Percentiles rank a stretch among this genome's conserved stretches.
phyloP scores from a whole-genome alignment of 2,113 vertebrate species.

The Crotophaga sulcirostris region DNA sequence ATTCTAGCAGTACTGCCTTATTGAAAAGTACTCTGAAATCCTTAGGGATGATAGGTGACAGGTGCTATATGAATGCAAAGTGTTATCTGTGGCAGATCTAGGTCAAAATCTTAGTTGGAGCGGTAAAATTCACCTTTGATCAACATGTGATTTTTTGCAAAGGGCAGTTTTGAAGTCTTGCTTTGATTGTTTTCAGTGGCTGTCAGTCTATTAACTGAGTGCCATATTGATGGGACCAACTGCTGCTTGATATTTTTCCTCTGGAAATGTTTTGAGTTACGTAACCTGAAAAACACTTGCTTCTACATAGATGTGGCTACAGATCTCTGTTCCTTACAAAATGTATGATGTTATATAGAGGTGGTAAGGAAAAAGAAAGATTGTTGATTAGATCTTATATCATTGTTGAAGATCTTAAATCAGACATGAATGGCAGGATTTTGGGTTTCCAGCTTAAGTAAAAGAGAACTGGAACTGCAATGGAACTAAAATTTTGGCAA shows the following conservation, averaged over 20 bases:
- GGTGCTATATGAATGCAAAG: not conserved
- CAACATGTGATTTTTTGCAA: not conserved
- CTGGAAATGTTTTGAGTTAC: not conserved
- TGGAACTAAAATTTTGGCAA: not conserved
- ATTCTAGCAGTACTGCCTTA: not conserved
- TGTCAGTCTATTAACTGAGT: not conserved
- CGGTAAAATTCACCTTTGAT: slow-evolving; percentile 5
- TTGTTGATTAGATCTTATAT: not conserved
- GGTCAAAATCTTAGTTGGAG: not conserved
- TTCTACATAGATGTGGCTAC: not conserved
- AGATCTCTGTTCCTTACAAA: not conserved
- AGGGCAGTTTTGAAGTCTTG: not conserved
- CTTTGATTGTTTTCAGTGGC: not conserved
- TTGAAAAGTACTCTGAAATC: not conserved
- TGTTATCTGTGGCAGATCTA: slow-evolving; percentile 33
- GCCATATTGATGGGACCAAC: not conserved
- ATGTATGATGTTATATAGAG: not conserved
- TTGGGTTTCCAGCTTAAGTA: not conserved
- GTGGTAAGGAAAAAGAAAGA: not conserved
- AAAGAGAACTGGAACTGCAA: not conserved
- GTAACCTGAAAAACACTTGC: not conserved
- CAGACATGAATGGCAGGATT: not conserved
- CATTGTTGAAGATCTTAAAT: not conserved
- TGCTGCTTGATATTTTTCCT: not conserved
- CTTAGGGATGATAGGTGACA: slow-evolving; percentile 7